These are phyloP conservation scores for Dendronephthya gigantea DNA, from an alignment of 64 coral and sea anemone species.

Conservation along the genomic window DNA sequence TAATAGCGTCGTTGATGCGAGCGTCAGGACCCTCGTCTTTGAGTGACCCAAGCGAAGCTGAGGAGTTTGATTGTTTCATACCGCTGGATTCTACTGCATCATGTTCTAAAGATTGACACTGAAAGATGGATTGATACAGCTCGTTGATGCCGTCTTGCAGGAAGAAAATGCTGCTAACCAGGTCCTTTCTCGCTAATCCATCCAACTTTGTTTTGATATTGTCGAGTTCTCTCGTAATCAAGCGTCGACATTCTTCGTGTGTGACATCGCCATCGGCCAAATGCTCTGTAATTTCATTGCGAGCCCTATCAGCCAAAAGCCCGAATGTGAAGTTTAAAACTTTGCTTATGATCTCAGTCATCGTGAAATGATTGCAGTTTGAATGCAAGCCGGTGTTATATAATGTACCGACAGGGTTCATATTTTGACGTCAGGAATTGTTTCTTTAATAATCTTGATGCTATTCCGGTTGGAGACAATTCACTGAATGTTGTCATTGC, in stretches of 20 bases:
- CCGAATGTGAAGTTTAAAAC: background rate
- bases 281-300: background rate
- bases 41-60: too few relatives aligned
- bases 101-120: background rate
- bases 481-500: too few relatives aligned
- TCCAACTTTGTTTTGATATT: background rate
- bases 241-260: too few relatives aligned
- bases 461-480: too few relatives aligned
- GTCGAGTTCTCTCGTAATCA: too few relatives aligned
- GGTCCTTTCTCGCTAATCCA: background rate
- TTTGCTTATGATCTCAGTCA: conserved; percentile 20
- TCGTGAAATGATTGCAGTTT: background rate
- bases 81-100: background rate
- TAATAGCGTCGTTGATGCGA: too few relatives aligned
- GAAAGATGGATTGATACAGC: background rate
- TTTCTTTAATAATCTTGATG: too few relatives aligned
- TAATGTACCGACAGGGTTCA: too few relatives aligned
- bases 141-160: conserved; percentile 37
- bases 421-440: too few relatives aligned
- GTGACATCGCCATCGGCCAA: background rate
- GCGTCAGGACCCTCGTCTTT: too few relatives aligned
- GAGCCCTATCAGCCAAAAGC: background rate
- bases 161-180: conserved; percentile 12
- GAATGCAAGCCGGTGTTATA: too few relatives aligned
- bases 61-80: too few relatives aligned